Percentiles rank a stretch among this genome's conserved stretches.
Conservation (phyloP, 2,888 invertebrate genomes). For the Apantesis nais region DNA sequence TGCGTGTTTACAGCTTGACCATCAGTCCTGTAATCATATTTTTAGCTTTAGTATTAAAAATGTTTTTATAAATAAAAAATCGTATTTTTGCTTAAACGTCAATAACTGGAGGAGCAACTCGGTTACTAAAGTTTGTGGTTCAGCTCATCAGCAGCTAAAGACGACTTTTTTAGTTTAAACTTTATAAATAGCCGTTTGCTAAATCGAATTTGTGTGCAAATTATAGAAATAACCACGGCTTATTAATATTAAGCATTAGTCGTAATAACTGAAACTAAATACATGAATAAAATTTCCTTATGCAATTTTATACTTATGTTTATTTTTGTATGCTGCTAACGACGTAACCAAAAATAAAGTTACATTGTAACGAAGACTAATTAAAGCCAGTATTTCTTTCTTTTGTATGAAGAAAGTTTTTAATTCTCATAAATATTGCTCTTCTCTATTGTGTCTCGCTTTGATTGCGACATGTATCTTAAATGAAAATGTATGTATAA, state of each 20-base stretch:
- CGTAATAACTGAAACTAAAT: not conserved
- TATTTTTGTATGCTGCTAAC: not conserved
- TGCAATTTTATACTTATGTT: not conserved
- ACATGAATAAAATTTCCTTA: not conserved
- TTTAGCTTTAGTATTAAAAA: not conserved
- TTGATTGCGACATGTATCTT: no score
- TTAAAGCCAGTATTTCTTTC: no score
- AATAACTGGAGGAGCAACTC: not conserved
- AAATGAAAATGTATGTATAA: no score
- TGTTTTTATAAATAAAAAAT: not conserved
- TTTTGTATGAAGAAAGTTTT: no score
- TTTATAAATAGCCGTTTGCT: not conserved
- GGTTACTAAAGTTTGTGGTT: not conserved
- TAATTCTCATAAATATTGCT: no score
- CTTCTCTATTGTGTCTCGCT: no score
- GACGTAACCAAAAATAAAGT: no score
- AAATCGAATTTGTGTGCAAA: not conserved
- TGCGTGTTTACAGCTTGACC: slow-evolving; percentile 57
- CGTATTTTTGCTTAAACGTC: not conserved
- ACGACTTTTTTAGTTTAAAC: not conserved
- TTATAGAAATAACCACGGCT: not conserved
- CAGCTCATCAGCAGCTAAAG: no score
- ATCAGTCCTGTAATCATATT: slow-evolving; percentile 48
- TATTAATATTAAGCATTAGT: not conserved
- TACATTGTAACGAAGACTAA: no score